These are phyloP conservation scores for Tetrao urogallus DNA, from an alignment of 2,113 vertebrate genomes.

Conservation along the genomic window DNA sequence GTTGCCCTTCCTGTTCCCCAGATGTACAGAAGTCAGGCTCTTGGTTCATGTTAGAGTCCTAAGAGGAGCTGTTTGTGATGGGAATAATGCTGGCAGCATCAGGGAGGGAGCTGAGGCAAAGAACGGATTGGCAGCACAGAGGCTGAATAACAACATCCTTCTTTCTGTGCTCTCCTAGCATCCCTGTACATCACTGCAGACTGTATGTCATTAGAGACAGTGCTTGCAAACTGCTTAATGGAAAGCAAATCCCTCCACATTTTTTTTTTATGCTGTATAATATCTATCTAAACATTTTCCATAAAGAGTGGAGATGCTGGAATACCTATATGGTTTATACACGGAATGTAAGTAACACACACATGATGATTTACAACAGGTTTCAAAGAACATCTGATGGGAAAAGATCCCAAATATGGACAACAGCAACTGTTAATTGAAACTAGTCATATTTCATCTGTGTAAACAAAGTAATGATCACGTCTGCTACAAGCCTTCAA, in stretches of 20 bases:
- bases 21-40: background rate
- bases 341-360: slow-evolving; percentile 20
- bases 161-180: background rate
- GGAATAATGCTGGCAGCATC: background rate
- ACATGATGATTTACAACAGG: slow-evolving; percentile 52
- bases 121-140: background rate
- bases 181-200: background rate
- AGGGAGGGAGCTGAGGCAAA: background rate
- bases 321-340: slow-evolving; percentile 35
- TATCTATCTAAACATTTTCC: background rate
- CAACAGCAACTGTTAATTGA: slow-evolving; percentile 44
- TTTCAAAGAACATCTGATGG: slow-evolving; percentile 51
- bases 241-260: background rate
- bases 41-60: background rate
- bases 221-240: background rate
- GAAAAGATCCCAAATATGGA: slow-evolving; percentile 62
- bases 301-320: background rate
- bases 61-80: background rate
- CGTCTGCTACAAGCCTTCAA: slow-evolving; percentile 54
- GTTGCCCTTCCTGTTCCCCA: background rate
- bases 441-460: slow-evolving; percentile 26
- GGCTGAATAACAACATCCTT: background rate
- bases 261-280: background rate
- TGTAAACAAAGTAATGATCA: slow-evolving; percentile 65
- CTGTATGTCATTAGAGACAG: background rate